Conservation (phyloP, 2,888 invertebrate genomes). For the Plemyria rubiginata region DNA sequence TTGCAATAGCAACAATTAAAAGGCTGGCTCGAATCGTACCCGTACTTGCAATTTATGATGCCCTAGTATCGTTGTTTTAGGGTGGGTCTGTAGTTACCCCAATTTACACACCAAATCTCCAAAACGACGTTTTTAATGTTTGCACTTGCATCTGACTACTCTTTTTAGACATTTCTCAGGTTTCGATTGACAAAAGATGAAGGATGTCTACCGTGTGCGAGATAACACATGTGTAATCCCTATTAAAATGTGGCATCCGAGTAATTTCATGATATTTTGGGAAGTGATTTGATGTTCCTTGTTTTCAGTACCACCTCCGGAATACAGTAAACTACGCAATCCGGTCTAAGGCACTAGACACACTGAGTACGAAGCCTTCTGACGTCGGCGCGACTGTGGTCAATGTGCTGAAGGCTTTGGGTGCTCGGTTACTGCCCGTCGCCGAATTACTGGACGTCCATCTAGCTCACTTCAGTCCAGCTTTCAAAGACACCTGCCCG, state of each 20-base stretch:
- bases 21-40: constrained; percentile 19
- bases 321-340: constrained; percentile 71
- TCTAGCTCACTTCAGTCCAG: constrained; percentile 70
- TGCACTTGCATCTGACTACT: no score
- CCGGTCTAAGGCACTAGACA: constrained; percentile 53
- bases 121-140: not conserved
- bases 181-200: no score
- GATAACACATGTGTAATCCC: no score
- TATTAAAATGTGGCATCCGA: no score
- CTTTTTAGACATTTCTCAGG: no score
- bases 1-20: constrained; percentile 21
- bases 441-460: constrained; percentile 72
- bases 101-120: constrained; percentile 6
- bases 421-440: constrained; percentile 62
- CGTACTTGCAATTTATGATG: constrained; percentile 19
- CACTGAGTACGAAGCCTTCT: constrained; percentile 67
- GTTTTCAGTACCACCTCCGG: constrained; percentile 68
- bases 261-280: no score
- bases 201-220: no score
- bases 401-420: constrained; percentile 64
- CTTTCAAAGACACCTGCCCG: constrained; percentile 72
- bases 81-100: constrained; percentile 5
- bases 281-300: not conserved
- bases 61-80: constrained; percentile 19
- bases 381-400: constrained; percentile 67